Conservation (phyloP, 2,113 vertebrate species). For the Bubo scandiacus region DNA sequence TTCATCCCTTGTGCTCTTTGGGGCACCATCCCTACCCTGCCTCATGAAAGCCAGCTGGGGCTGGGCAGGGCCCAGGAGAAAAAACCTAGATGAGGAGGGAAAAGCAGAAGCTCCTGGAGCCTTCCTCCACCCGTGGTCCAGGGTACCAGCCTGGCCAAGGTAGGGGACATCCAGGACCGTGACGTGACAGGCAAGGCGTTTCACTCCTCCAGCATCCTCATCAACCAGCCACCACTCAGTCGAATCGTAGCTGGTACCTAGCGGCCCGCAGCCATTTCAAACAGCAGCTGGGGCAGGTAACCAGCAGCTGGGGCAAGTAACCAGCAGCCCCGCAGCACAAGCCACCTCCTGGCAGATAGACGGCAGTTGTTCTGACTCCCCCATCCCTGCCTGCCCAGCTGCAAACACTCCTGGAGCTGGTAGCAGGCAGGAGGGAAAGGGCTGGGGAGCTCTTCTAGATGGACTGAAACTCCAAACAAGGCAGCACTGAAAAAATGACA, state of each 20-base stretch:
- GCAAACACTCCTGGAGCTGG: not conserved
- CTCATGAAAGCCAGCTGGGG: not conserved
- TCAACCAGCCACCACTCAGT: not conserved
- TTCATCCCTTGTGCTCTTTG: not conserved
- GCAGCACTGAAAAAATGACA: not conserved
- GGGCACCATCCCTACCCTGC: not conserved
- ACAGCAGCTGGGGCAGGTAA: not conserved
- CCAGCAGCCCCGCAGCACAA: not conserved
- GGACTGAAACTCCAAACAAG: not conserved
- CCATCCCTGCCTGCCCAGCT: not conserved
- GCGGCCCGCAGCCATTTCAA: not conserved
- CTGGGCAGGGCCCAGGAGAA: not conserved
- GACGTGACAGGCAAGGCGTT: rapidly evolving
- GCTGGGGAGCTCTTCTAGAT: not conserved
- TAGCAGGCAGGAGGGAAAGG: not conserved
- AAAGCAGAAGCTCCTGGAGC: not conserved
- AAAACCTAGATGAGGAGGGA: not conserved
- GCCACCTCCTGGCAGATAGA: not conserved
- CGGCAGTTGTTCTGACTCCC: not conserved
- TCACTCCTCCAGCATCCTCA: not conserved
- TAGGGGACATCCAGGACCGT: not conserved
- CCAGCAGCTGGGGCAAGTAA: not conserved
- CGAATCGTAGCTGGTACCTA: not conserved
- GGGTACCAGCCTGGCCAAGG: not conserved
- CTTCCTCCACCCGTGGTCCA: rapidly evolving